Base-by-base conservation (phyloP, 1,140 invertebrate genomes). In the Apis laboriosa region DNA sequence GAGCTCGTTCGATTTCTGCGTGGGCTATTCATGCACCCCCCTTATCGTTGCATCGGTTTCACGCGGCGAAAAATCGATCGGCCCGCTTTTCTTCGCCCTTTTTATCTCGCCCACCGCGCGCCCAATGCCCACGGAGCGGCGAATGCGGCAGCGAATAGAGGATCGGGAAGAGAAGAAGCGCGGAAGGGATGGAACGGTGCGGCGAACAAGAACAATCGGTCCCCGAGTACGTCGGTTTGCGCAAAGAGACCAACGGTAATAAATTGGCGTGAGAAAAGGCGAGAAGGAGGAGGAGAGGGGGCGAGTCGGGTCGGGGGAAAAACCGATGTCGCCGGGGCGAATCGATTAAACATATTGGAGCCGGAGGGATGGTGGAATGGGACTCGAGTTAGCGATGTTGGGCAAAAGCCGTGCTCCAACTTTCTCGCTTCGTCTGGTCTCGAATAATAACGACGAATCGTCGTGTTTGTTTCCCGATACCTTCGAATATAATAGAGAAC, bases 101-200 rank as follows among this genome's bases (percentile, higher is more conserved):
- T 71, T 24, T 72, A 43, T 53, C 8, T 43, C 34, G 34, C 34
- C 21, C 60, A 24, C 24, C 24, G 24, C 24, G 72, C 80, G 71
- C 86, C 72, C 61, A 83, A 73, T 73, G 77, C 56, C 56, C 53
- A 64, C 53, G 49, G 64, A 28, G 34, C 66, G 58, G 49, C 51
- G 21, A 51, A 76, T 51, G 19, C 60, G 63, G n/a, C 19, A 55
- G 53, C 15, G 43, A 72, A 76, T 43, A 43, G 34, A 71, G 21
- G 28, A n/a, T 85, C 64, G 64, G 12, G 49, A 34, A 34, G 34
- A 72, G 55, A 77, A 72, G 77, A 11, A 53, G 68, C 60, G 78
- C 56, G n/a, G 11, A 13, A 12, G n/a, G 43, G 63, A 53, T 60
- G 55, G 1, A 55, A 53, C 34, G n/a, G 12, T 2, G 21, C 56